Percentiles rank a stretch among this genome's conserved stretches.
phyloP scores from a whole-genome alignment of 2,888 invertebrate species.

The Temnothorax rugatulus region DNA sequence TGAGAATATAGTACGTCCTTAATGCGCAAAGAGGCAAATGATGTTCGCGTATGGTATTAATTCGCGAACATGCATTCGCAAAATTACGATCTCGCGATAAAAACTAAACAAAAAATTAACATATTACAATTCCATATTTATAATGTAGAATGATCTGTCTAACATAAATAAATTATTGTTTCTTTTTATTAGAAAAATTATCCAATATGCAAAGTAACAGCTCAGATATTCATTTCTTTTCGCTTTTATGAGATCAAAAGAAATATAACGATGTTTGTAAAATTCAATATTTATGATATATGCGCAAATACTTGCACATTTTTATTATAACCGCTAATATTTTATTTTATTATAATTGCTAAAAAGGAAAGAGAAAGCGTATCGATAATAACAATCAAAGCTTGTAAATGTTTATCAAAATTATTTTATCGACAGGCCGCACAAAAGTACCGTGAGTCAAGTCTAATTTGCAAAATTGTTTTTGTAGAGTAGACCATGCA shows the following conservation, averaged over 20 bases:
- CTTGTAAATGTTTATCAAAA: slow-evolving; percentile 13
- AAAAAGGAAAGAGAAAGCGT: background rate
- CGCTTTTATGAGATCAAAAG: background rate
- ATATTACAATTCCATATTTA: background rate
- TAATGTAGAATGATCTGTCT: background rate
- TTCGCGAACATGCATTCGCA: background rate
- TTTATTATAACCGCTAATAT: background rate
- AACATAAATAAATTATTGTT: background rate
- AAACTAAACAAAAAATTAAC: background rate
- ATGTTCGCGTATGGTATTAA: background rate
- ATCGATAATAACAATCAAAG: background rate
- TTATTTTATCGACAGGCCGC: background rate
- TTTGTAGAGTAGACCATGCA: background rate
- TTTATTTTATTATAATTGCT: background rate
- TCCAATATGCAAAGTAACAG: background rate
- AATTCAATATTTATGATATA: background rate
- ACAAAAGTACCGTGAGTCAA: background rate
- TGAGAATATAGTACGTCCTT: slow-evolving; percentile 1
- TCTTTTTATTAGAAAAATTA: background rate
- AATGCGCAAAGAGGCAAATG: slow-evolving; percentile 2
- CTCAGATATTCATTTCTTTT: background rate
- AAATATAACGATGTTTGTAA: background rate
- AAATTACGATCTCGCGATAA: background rate
- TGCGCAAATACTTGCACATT: background rate
- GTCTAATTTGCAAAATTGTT: background rate